phyloP scores from a whole-genome alignment of 1,140 invertebrate species.

The Micrasema minimum region DNA sequence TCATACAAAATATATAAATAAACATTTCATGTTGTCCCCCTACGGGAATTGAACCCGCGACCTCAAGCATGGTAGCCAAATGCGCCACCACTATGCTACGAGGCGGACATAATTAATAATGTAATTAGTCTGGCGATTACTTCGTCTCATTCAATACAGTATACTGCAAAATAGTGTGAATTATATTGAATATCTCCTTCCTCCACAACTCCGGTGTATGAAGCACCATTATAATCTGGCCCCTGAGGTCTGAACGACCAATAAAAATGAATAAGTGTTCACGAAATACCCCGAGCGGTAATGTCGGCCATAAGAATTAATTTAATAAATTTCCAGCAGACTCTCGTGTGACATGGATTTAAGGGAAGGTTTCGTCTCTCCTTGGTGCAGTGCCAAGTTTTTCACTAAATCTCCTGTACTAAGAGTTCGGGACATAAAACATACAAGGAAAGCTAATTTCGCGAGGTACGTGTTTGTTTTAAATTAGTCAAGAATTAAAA shows the following conservation, averaged over 20 bases:
- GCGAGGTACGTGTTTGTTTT: neutral
- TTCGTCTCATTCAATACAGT: no score
- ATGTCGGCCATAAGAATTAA: slow-evolving; percentile 33
- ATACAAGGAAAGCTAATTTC: neutral
- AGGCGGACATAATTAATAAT: no score
- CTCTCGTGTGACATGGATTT: slow-evolving; percentile 17
- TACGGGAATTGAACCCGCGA: no score
- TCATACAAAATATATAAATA: no score
- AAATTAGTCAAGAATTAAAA: no score
- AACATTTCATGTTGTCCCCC: no score
- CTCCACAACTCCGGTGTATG: slow-evolving; percentile 9
- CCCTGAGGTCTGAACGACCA: slow-evolving; percentile 31
- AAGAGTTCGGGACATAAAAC: neutral
- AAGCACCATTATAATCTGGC: slow-evolving; percentile 29
- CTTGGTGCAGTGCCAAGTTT: slow-evolving; percentile 21
- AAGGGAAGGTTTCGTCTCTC: slow-evolving; percentile 7
- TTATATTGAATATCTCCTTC: neutral
- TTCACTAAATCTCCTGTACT: neutral
- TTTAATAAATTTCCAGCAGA: slow-evolving; percentile 31
- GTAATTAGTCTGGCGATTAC: no score
- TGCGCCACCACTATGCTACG: no score
- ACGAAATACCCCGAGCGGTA: slow-evolving; percentile 21
- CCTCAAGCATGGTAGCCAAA: no score
- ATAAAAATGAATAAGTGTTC: slow-evolving; percentile 42
- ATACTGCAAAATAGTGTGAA: no score